Evolutionary conservation across 2,888 invertebrate genomes (phyloP), one percentile per base, ranked within the genome.

Genomic region (Anorthoa munda): DNA sequence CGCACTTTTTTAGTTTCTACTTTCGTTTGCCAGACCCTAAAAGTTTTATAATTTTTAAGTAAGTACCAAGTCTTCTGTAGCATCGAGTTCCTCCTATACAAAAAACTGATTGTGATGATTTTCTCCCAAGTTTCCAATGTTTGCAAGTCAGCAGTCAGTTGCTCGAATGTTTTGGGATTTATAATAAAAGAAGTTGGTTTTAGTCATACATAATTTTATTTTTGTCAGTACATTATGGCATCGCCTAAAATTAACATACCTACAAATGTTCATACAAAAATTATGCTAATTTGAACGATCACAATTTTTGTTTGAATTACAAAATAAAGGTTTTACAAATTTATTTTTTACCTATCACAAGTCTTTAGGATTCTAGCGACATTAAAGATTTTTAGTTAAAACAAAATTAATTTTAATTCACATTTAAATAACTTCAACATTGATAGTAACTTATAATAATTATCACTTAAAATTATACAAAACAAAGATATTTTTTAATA

Each of bases 241-340:
- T 88, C 72, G 83, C 82, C 83, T 84, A 86, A 86, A 61, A 70
- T 83, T 83, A 82, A 69, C 75, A 87, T 87, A 69, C 75, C 86
- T 87, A 86, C 85, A 86, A 87, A 85, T 87, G 75, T 80, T 83
- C 85, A 82, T 89, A 89, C 83, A 89, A 90, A 90, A 90, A 85
- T 86, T 88, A 88, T 78, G 75, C 87, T 87, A 87, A 75, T 84
- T 84, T 72, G 71, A 78, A 83, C 68, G 68, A 74, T 77, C 66
- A 78, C 74, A 78, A 72, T 72, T 72, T 75, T 77, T 68, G 70
- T 75, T 75, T 72, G 53, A 79, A 77, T 76, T 74, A 80, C 59
- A 65, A 64, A 75, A 75, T 70, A 82, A 79, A 75, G 72, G 59
- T 72, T 72, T 68, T 72, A 78, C 66, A 79, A 55, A 73, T 66